Evolutionary conservation across 1,140 invertebrate species (phyloP).

Genomic region (Magallana gigas): DNA sequence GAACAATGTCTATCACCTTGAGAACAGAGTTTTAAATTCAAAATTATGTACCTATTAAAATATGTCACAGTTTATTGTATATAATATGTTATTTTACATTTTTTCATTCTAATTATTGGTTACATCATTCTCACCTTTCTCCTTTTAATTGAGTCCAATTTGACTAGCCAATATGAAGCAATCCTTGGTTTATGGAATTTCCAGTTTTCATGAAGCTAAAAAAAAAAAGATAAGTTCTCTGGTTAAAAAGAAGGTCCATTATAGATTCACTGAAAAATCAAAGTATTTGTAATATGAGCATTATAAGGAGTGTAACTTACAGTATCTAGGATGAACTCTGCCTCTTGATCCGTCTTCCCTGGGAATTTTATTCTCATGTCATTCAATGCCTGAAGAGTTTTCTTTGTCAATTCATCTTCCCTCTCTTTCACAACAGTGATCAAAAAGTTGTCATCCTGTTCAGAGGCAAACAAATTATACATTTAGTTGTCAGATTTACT

Average conservation of each 20-base stretch:
- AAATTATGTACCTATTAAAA: not conserved
- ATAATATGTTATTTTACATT: not conserved
- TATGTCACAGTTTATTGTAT: not conserved
- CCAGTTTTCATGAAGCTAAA: conserved; percentile 77
- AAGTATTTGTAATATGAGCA: too few relatives aligned
- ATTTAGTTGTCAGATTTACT: too few relatives aligned
- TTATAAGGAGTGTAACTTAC: conserved; percentile 52
- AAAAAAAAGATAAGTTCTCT: not conserved
- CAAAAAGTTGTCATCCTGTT: not conserved
- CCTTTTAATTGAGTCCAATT: conserved; percentile 78
- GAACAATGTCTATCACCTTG: conserved; percentile 78
- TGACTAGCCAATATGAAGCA: conserved; percentile 79
- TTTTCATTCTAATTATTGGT: too few relatives aligned
- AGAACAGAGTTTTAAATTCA: not conserved
- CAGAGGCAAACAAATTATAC: not conserved
- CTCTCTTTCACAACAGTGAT: conserved; percentile 68
- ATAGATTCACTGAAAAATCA: too few relatives aligned
- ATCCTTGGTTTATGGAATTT: conserved; percentile 78
- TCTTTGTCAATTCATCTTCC: conserved; percentile 74
- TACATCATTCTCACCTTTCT: conserved; percentile 71
- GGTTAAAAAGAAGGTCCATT: not conserved
- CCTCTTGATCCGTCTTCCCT: conserved; percentile 77
- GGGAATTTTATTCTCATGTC: conserved; percentile 79
- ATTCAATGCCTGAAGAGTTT: conserved; percentile 72
- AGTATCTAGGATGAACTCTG: conserved; percentile 75